Conservation (phyloP, 2,888 invertebrate species). For the Chaitophorus viminalis region DNA sequence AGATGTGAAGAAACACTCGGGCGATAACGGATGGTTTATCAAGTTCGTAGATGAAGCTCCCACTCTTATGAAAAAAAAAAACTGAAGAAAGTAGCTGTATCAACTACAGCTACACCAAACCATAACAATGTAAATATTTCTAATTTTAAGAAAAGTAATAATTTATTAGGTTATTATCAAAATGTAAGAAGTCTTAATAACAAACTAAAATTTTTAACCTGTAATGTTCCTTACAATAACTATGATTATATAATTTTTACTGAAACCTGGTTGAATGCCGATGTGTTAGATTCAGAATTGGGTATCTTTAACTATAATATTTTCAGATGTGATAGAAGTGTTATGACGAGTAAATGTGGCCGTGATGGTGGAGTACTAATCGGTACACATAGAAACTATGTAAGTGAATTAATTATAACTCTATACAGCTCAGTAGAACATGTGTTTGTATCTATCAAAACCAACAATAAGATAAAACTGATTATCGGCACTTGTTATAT, state of each 20-base stretch:
- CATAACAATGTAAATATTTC: background rate
- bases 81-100: background rate
- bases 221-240: background rate
- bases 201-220: too few species aligned
- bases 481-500: too few species aligned
- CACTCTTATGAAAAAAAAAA: too few species aligned
- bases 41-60: too few species aligned
- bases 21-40: too few species aligned
- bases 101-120: background rate
- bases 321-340: background rate
- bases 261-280: background rate
- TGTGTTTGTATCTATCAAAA: background rate
- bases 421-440: background rate
- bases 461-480: too few species aligned
- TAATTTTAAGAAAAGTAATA: background rate
- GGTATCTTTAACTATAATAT: too few species aligned
- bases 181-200: background rate
- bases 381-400: background rate
- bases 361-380: background rate
- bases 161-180: background rate
- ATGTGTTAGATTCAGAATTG: background rate
- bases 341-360: background rate
- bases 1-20: too few species aligned
- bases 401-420: background rate
- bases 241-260: background rate